Percentiles rank a stretch among this genome's conserved stretches.
phyloP scores from a whole-genome alignment of 1,140 invertebrate genomes.

The Belonocnema kinseyi region DNA sequence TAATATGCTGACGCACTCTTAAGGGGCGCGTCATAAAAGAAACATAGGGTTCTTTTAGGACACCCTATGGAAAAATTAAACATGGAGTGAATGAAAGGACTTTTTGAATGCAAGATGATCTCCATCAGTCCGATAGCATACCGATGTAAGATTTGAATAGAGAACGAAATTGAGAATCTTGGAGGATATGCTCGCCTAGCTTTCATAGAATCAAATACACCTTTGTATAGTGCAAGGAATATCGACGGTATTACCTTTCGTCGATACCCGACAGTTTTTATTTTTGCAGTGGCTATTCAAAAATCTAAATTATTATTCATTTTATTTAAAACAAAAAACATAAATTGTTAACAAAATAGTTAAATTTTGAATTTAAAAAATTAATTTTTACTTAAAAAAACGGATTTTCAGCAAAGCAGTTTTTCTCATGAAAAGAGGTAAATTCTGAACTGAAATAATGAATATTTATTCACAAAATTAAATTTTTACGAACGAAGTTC shows the following conservation, averaged over 20 bases:
- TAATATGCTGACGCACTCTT: too few relatives aligned
- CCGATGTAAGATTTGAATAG: not conserved
- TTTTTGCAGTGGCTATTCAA: not conserved
- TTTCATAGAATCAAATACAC: constrained; percentile 44
- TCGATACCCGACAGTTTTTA: constrained; percentile 13
- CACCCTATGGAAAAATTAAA: not conserved
- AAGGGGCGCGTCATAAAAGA: too few relatives aligned
- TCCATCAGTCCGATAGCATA: not conserved
- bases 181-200: constrained; percentile 3
- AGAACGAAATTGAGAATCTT: constrained; percentile 5
- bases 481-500: too few relatives aligned
- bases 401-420: too few relatives aligned
- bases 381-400: too few relatives aligned
- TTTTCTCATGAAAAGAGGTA: too few relatives aligned
- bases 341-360: too few relatives aligned
- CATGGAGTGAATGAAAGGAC: not conserved
- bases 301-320: not conserved
- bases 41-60: too few relatives aligned
- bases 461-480: too few relatives aligned
- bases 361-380: too few relatives aligned
- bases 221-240: constrained; percentile 44
- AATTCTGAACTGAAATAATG: too few relatives aligned
- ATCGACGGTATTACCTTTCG: constrained; percentile 55
- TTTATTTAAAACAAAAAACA: too few relatives aligned
- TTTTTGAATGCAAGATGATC: not conserved